Evolutionary conservation across 2,888 invertebrate genomes (phyloP), one percentile per base, ranked within the genome.

Genomic region (Drosophila anomalipes): DNA sequence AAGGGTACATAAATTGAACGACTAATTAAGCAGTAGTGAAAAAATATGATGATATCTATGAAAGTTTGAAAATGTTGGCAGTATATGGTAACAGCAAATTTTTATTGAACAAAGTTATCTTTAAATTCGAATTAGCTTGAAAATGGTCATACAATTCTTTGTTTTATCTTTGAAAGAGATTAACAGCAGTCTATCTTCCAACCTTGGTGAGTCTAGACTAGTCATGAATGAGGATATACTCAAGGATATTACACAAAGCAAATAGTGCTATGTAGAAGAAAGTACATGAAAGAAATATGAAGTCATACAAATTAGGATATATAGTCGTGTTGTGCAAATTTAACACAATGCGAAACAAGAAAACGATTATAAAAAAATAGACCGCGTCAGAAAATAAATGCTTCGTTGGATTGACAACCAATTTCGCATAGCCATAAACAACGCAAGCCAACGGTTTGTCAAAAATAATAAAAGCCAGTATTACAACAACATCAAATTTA

Each of bases 391-490:
- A 37, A 51, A 26, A 16, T 14, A 65, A 19, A 51, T 28, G 28
- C 10, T 28, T 49, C 30, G 41, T 12, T n/a, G 3, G 30, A 54
- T 22, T 39, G 47, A 49, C 14, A 56, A 32, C 9, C n/a, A 44
- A 39, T 39, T 26, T 56, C 30, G 35, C 56, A 33, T 9, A n/a
- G 28, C 49, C 52, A 30, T 26, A 41, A 58, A 44, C 57, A 49
- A 63, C 44, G 41, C 22, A 12, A 22, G 32, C 19, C 39, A 22
- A 41, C 14, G 26, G 33, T 22, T 56, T 51, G 39, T 44, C 32
- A 56, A 26, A 39, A 61, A 59, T 47, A 62, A 58, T 56, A 77
- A 32, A 59, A 77, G 28, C 56, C 51, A 35, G 54, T 28, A 64
- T 59, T 51, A 30, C 41, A 57, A 72, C 54, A 26, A 32, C 26